Evolutionary conservation across 2,888 invertebrate species (phyloP), one percentile per base, ranked within the genome.

Genomic region (Aromia moschata): DNA sequence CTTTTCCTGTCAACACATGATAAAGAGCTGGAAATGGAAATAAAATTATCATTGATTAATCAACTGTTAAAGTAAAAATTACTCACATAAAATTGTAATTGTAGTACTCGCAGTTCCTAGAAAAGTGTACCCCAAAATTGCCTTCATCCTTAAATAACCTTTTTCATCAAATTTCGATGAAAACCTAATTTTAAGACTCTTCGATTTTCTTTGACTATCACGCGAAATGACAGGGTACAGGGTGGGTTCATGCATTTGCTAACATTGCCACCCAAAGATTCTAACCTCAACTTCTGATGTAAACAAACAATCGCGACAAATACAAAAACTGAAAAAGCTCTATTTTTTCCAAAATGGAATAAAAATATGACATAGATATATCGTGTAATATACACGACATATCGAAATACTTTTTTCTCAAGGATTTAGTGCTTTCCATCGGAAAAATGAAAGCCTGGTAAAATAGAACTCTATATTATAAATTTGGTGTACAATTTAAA

Each of bases 1-100:
- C 95, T 83, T 91, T 91, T 67, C 92, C 94, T 75, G 91, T 90
- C 69, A 96, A 84, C 61, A 91, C 82, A 82, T 89, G 87, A 83
- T 85, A 86, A 70, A 86, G 77, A 70, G 85, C 83, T 82, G 80
- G n/a, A n/a, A n/a, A n/a, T n/a, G n/a, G n/a, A 20, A 0, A 37
- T 5, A 9, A 30, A 20, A 18, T 5, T 40, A 33, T 44, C 15
- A 31, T 15, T 45, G 30, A 44, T 44, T 30, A 7, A 14, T 12
- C 1, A 33, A 33, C 33, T 4, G 25, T 14, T 12, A 18, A 1
- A 49, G 43, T 36, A 15, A 17, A 43, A 11, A 33, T 36, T 58
- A 73, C 73, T 73, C 64, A 74, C 74, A 68, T 18, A 74, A 62
- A 59, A 81, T 69, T 57, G 76, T 71, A 59, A 77, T 76, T 25